Conservation (phyloP, 2,888 invertebrate species). For the Volucella inanis region DNA sequence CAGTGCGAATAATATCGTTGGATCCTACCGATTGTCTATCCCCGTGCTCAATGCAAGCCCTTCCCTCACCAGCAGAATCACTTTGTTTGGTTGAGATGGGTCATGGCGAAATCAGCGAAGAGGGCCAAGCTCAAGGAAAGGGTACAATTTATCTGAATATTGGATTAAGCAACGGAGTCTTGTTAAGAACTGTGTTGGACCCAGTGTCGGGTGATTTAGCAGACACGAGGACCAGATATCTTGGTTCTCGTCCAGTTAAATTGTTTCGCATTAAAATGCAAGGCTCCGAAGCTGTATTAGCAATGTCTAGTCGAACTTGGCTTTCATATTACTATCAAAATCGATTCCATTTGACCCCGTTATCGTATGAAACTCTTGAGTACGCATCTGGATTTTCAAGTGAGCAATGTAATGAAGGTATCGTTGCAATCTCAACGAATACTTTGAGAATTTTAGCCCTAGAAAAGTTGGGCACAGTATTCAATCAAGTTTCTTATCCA, state of each 20-base stretch:
- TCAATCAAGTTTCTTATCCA: conserved; percentile 97
- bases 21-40: conserved; percentile 98
- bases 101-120: conserved; percentile 85
- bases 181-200: conserved; percentile 96
- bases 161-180: conserved; percentile 97
- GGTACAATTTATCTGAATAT: conserved; percentile 96
- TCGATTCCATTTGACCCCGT: conserved; percentile 95
- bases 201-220: conserved; percentile 97
- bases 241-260: conserved; percentile 97
- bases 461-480: conserved; percentile 98
- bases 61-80: conserved; percentile 98
- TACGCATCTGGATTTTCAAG: conserved; percentile 98
- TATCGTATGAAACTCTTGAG: conserved; percentile 98
- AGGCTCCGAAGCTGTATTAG: conserved; percentile 97
- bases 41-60: conserved; percentile 97
- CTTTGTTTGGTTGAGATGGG: conserved; percentile 98
- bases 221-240: conserved; percentile 97
- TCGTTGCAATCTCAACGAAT: conserved; percentile 99
- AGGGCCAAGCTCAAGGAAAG: conserved; percentile 83
- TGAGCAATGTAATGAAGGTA: conserved; percentile 99
- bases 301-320: conserved; percentile 99
- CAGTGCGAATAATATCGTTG: conserved; percentile 97
- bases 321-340: conserved; percentile 99
- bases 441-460: conserved; percentile 98
- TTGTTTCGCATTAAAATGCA: conserved; percentile 98